These are phyloP conservation scores for Notolabrus celidotus DNA, from an alignment of 2,797 vertebrate species.

Conservation along the genomic window DNA sequence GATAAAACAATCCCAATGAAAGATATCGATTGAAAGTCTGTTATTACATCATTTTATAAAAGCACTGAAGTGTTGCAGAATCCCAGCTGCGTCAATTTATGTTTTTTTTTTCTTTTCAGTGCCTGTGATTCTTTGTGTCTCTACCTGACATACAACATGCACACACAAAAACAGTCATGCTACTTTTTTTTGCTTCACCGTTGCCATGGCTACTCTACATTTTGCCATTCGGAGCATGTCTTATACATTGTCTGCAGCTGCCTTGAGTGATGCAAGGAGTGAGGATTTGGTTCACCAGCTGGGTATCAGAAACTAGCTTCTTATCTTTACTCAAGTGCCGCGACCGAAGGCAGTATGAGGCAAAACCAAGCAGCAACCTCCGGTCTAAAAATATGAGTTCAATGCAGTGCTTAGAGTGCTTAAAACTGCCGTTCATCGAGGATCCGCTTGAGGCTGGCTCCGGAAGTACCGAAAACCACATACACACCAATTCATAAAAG, in stretches of 20 bases:
- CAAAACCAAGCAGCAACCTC: no score
- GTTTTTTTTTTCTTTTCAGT: not conserved
- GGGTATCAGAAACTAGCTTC: not conserved
- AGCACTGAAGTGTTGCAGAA: no score
- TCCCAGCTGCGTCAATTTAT: no score
- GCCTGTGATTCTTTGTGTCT: not conserved
- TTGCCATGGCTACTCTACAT: slow-evolving; percentile 24
- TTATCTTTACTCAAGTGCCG: slow-evolving; percentile 1
- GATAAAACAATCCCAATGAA: no score
- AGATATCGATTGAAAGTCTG: no score
- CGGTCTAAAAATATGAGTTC: no score
- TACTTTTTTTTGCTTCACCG: slow-evolving; percentile 8
- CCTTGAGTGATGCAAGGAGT: not conserved
- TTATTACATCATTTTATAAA: no score
- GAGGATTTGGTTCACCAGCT: slow-evolving; percentile 10
- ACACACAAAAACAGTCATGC: slow-evolving; percentile 8
- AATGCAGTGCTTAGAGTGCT: no score
- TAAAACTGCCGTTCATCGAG: no score
- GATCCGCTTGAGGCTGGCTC: no score
- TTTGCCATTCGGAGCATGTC: slow-evolving; percentile 23
- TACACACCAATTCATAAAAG: no score
- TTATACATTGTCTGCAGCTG: slow-evolving; percentile 15
- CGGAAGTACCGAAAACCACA: no score
- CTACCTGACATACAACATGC: slow-evolving; percentile 11
- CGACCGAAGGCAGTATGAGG: not conserved